Evolutionary conservation across 1,140 invertebrate genomes (phyloP), one percentile per base, ranked within the genome.

Genomic region (Anoplophora glabripennis): DNA sequence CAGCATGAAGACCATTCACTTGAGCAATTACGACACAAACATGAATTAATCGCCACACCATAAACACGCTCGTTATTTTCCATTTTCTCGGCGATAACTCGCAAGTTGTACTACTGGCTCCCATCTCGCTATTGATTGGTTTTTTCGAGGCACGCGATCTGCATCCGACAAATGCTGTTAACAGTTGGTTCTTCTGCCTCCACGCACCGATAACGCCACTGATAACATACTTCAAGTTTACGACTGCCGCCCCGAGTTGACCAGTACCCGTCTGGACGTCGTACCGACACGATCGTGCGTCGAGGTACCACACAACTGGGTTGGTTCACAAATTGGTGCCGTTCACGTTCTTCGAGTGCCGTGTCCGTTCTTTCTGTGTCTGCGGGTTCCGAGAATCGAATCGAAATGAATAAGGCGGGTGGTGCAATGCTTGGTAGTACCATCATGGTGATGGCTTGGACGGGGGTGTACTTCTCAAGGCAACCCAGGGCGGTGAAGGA

Each of bases 361-460:
- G 36, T 44, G 9, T 3, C 12, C 41, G 41, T 44, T 37, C 41
- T 12, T 44, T 44, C 41, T 44, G 12, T 37, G 36, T 37, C n/a
- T 37, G 36, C n/a, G 36, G 41, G 12, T 8, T 44, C 17, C 9
- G 41, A 8, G 41, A 17, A 44, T 44, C 41, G 17, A 34, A 42
- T 53, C 14, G 38, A 28, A 17, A 52, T n/a, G 12, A 33, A 18
- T 21, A 63, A 65, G 55, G 51, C 65, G 3, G 54, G 47, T 9
- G 53, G 65, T 11, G 57, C 70, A 11, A 47, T 65, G 14, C 36
- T 72, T 3, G 51, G 68, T 8, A 67, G 67, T 0, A 59, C 61
- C 4, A 48, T 72, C 4, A 61, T 72, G 1, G 69, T 72, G 14
- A 62, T 72, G 55, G 69, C 71, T 4, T 66, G 65, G 64, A 70